These are phyloP conservation scores for Dreissena rostriformis DNA, from an alignment of 1,140 invertebrate genomes.

Conservation along the genomic window DNA sequence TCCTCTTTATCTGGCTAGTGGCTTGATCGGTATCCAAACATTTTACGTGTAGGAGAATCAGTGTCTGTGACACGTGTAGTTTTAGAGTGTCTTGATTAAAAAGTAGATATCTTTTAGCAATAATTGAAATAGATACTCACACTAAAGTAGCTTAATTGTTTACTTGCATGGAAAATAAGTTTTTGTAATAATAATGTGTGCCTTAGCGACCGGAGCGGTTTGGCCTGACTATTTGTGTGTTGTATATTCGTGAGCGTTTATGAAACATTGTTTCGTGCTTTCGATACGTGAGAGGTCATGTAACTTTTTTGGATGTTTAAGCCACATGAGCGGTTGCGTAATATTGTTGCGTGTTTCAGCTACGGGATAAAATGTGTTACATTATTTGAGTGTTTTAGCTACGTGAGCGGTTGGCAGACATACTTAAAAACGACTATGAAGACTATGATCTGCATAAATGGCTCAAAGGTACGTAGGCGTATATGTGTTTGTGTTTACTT, in stretches of 20 bases:
- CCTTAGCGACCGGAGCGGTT: no score
- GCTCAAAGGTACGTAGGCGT: slow-evolving; percentile 62
- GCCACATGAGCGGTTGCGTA: background rate
- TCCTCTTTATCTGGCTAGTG: background rate
- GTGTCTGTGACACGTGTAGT: no score
- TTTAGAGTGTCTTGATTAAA: no score
- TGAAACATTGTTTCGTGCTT: background rate
- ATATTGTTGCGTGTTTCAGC: background rate
- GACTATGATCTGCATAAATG: slow-evolving; percentile 65
- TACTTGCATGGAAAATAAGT: no score
- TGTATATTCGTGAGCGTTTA: background rate
- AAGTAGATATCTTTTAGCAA: no score
- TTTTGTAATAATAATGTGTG: no score
- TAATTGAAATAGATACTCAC: no score
- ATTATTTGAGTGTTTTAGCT: slow-evolving; percentile 43
- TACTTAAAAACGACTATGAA: slow-evolving; percentile 53
- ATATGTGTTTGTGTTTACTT: no score
- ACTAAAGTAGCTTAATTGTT: no score
- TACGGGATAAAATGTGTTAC: background rate
- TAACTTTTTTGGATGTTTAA: background rate
- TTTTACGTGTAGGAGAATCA: no score
- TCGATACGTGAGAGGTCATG: background rate
- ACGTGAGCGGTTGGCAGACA: slow-evolving; percentile 50
- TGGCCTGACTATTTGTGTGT: background rate
- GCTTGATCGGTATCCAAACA: no score